These are phyloP conservation scores for Papilio demoleus DNA, from an alignment of 2,888 invertebrate species.

Conservation along the genomic window DNA sequence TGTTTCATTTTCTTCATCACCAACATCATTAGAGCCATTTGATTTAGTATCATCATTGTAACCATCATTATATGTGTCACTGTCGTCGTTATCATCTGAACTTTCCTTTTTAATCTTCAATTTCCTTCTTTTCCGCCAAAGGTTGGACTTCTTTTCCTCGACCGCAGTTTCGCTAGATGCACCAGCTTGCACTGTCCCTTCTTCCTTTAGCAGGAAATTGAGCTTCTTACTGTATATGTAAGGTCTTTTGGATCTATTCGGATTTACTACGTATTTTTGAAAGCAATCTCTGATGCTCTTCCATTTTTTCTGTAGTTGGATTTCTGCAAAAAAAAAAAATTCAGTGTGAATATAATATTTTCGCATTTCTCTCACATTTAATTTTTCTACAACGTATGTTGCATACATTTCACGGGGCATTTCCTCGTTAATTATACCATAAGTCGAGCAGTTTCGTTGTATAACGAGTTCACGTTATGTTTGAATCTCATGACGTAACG, in stretches of 20 bases:
- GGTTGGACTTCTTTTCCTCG: constrained; percentile 46
- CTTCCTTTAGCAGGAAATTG: constrained; percentile 60
- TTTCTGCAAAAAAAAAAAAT: constrained; percentile 61
- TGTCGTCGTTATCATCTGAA: constrained; percentile 62
- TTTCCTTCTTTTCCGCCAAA: constrained; percentile 62
- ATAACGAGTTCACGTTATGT: constrained; percentile 48
- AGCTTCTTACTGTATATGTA: constrained; percentile 70
- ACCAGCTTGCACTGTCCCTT: constrained; percentile 44
- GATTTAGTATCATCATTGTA: constrained; percentile 52
- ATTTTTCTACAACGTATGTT: constrained; percentile 30
- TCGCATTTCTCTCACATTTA: background rate
- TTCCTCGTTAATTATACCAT: constrained; percentile 37
- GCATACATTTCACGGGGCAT: constrained; percentile 21
- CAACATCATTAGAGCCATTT: constrained; percentile 51
- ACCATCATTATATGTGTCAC: constrained; percentile 48
- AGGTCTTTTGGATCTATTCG: constrained; percentile 65
- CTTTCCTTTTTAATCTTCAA: constrained; percentile 58
- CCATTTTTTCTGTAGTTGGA: constrained; percentile 79
- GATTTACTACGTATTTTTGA: constrained; percentile 68
- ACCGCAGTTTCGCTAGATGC: constrained; percentile 60
- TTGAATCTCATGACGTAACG: constrained; percentile 15
- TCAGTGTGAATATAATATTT: constrained; percentile 5
- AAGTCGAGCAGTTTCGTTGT: constrained; percentile 24
- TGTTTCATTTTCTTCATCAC: constrained; percentile 38
- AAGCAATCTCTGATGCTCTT: constrained; percentile 76